Base-by-base conservation (phyloP, 2,113 vertebrate genomes). In the Paracanthobrama guichenoti region DNA sequence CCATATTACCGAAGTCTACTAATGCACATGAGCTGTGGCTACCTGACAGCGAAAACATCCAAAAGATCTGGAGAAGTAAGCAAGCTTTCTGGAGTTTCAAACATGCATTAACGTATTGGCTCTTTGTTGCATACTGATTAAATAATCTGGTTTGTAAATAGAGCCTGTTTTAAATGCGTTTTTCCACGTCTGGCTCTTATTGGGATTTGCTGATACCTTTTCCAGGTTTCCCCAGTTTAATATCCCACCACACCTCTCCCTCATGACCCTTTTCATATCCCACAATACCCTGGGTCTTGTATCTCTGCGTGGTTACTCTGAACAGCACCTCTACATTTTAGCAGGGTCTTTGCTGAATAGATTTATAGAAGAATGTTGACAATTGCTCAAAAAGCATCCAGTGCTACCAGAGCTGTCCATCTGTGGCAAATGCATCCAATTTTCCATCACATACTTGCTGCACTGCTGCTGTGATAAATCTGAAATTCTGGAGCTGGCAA, bases 71-170 rank as follows among this genome's bases (percentile, higher is more conserved):
- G 88, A 87, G 80, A 86, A 84, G 72, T 82, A 81, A 86, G 79
- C 74, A 88, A 85, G 75, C 60, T 42, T 79, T 88, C 83, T 88
- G 86, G 84, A 80, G 67, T 64, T 86, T 85, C 50, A 83, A 77
- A 67, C 76, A 44, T 83, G 83, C 85, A 66, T 88, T 79, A 87
- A 85, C 7, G 72, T 76, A 80, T 83, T 86, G 87, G 87, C 82
- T 84, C 71, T 82, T 60, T 44, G 48, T 28, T 7, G 77, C 88
- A 88, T 84, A 85, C 88, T 85, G 89, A 90, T 91, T 90, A 90
- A 85, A 88, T 83, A 77, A 89, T 87, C 87, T 86, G 89, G 84
- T 91, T 88, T 85, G 84, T 88, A 92, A 88, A 90, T 91, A 86
- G 72, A 91, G 72, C 88, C 75, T 80, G n/a, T 78, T 59, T 86